These are phyloP conservation scores for Tarsius wallacei DNA, from an alignment of 2,797 vertebrate genomes.

Conservation along the genomic window DNA sequence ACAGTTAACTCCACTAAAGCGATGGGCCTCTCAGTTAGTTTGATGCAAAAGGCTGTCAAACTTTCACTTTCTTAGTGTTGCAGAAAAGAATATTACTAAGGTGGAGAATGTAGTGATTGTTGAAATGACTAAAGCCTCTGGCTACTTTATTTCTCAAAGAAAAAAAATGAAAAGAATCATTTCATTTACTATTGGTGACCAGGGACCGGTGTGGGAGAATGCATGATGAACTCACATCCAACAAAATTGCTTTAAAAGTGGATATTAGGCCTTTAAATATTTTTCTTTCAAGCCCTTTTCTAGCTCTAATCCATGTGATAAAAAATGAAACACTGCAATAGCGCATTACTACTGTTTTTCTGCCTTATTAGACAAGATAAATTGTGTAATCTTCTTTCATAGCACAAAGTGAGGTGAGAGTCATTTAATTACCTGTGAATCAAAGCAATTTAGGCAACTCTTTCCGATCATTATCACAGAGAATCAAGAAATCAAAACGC, in stretches of 20 bases:
- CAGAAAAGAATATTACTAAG: not conserved
- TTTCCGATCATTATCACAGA: conserved; percentile 64
- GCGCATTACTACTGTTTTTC: conserved; percentile 64
- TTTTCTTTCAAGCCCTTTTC: conserved; percentile 32
- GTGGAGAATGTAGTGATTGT: not conserved
- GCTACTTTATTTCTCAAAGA: not conserved
- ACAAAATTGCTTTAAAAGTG: not conserved
- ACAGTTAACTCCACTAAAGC: not conserved
- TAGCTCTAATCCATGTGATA: conserved; percentile 17
- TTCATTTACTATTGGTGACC: not conserved
- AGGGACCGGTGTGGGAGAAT: not conserved
- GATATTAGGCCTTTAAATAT: conserved; percentile 41
- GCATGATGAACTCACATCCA: not conserved
- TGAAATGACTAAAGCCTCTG: not conserved
- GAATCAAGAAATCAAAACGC: conserved; percentile 50
- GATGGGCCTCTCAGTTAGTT: not conserved
- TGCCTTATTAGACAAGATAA: conserved; percentile 75
- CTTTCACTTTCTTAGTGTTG: not conserved
- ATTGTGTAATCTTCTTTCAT: conserved; percentile 67
- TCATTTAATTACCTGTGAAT: conserved; percentile 77
- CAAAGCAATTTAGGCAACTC: conserved; percentile 53
- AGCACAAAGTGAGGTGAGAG: conserved; percentile 37
- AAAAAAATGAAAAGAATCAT: not conserved
- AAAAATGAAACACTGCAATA: conserved; percentile 44
- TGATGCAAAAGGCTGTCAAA: not conserved